Base-by-base conservation (phyloP, 2,888 invertebrate species). In the Cantharis lateralis region DNA sequence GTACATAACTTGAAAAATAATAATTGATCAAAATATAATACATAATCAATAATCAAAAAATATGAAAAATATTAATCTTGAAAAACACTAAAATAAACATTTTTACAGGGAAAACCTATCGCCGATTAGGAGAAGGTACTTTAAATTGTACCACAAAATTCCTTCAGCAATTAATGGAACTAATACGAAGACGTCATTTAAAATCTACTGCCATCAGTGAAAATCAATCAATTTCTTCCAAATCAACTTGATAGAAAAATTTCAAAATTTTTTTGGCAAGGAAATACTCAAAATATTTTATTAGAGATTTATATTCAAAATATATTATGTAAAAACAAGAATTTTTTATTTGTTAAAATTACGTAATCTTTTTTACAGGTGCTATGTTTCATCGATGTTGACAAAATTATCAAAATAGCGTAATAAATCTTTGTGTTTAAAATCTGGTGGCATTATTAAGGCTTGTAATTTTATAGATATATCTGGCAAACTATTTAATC, bases 41-140 rank as follows among this genome's bases (percentile, higher is more conserved):
- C 26, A 10, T 28, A 5, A 24, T 24, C 7, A 7, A 24, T 3
- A 10, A 28, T 28, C 2, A 1, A 28, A 28, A 28, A 28, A 11
- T 10, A 28, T 2, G 10, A 10, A 28, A 28, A 28, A 11, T 11
- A 10, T 10, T 26, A 24, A 26, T 28, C 10, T 28, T 26, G 10
- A 26, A 32, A 62, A 32, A 62, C 7, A 24, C 11, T 68, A 68
- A 20, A 62, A 63, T 15, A 69, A 70, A 48, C 63, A 15, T 75
- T 75, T 78, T 78, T 83, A 71, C 74, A 88, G 88, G 83, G 62
- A 84, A 89, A 82, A 89, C 89, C 78, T 91, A 91, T 83, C 87
- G 89, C 13, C 89, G 86, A 83, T 85, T 92, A 1, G 87, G 92
- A 48, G 91, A 91, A n/a, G 92, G 92, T 0, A 92, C 92, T 0